phyloP scores from a whole-genome alignment of 2,797 vertebrate species.

The Pogonophryne albipinna region DNA sequence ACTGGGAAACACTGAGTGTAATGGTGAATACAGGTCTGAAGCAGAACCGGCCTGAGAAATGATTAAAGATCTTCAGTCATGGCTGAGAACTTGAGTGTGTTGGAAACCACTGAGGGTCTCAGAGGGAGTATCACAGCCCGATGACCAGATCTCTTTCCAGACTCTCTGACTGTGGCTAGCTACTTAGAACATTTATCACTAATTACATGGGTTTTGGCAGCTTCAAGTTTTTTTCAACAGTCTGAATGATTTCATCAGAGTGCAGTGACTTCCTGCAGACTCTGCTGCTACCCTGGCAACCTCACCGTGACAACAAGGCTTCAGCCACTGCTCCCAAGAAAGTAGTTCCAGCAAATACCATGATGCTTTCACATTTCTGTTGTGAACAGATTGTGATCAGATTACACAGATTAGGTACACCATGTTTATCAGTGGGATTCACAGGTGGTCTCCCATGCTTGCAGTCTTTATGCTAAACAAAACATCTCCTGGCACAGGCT shows the following conservation, averaged over 20 bases:
- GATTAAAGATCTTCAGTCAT: not conserved
- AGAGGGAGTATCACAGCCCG: constrained; percentile 8
- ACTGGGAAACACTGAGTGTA: not conserved
- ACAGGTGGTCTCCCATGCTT: no score
- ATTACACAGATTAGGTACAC: no score
- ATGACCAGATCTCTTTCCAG: constrained; percentile 11
- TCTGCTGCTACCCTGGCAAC: not conserved
- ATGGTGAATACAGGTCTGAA: not conserved
- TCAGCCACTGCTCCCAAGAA: not conserved
- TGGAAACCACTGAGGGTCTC: constrained; percentile 7
- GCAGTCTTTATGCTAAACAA: no score
- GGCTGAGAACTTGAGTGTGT: constrained; percentile 8
- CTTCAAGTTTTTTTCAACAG: not conserved
- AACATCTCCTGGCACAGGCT: no score
- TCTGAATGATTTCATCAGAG: constrained; percentile 6
- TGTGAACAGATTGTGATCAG: not conserved
- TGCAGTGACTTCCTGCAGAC: constrained; percentile 6
- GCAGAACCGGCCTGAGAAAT: not conserved
- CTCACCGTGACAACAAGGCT: not conserved
- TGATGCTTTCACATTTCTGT: not conserved
- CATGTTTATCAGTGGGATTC: no score
- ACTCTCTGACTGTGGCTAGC: not conserved
- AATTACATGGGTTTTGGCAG: not conserved
- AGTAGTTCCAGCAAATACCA: not conserved
- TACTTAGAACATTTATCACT: not conserved